Evolutionary conservation across 2,113 vertebrate species (phyloP).

Genomic region (Eurystomus gularis): DNA sequence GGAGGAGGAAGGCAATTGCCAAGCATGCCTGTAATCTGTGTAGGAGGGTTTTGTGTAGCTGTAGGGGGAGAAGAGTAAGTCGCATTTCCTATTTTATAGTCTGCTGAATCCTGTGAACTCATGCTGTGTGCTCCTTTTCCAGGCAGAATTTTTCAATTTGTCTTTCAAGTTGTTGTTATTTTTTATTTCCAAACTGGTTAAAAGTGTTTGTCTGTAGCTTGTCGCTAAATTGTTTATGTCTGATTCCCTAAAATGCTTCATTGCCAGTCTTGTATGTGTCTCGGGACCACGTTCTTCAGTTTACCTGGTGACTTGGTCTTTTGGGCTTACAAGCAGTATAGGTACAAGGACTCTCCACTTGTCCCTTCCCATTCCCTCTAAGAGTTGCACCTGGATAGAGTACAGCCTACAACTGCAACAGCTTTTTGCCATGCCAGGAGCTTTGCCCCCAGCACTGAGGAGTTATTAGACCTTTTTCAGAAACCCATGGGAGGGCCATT

Average conservation of each 20-base stretch:
- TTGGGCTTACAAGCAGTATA: background rate
- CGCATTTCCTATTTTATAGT: slow-evolving; percentile 68
- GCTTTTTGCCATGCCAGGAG: background rate
- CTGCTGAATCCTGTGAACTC: slow-evolving; percentile 55
- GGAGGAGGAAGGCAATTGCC: slow-evolving; percentile 49
- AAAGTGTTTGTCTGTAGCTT: slow-evolving; percentile 31
- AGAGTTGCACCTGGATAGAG: background rate
- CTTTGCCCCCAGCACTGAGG: background rate
- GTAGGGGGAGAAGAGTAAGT: slow-evolving; percentile 44
- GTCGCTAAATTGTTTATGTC: slow-evolving; percentile 4
- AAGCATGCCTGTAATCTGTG: slow-evolving; percentile 27
- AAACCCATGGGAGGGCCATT: background rate
- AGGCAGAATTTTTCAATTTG: slow-evolving; percentile 59
- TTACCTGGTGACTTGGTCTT: background rate
- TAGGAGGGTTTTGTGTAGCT: slow-evolving; percentile 55
- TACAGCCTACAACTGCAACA: background rate
- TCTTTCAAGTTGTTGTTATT: slow-evolving; percentile 39
- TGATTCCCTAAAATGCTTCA: background rate
- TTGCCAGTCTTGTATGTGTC: background rate
- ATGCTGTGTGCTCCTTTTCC: slow-evolving; percentile 52
- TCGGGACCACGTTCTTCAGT: background rate
- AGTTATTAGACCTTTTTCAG: background rate
- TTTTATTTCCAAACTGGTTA: slow-evolving; percentile 59
- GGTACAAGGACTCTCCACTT: background rate
- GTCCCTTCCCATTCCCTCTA: background rate